Percentiles rank a stretch among this genome's conserved stretches.
These are phyloP conservation scores for Rattus norvegicus DNA, from an alignment of 2,113 vertebrate genomes.

Conservation along the genomic window DNA sequence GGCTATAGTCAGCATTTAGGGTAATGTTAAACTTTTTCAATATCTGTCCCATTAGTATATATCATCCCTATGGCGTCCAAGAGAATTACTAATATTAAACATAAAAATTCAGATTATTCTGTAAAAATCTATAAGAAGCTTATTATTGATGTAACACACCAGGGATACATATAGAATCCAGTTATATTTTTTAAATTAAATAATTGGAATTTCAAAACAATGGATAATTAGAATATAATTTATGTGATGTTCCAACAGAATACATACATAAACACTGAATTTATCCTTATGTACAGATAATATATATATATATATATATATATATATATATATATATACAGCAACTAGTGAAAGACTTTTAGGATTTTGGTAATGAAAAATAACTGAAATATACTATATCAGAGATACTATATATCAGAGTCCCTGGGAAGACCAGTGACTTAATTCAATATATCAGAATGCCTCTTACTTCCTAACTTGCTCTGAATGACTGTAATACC, in stretches of 20 bases:
- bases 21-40: background rate
- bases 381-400: background rate
- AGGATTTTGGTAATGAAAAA: background rate
- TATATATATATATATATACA: background rate
- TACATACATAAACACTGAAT: background rate
- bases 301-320: background rate
- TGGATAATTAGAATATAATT: background rate
- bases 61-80: background rate
- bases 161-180: background rate
- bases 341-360: background rate
- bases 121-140: background rate
- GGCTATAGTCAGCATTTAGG: background rate
- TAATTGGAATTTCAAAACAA: background rate
- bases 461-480: background rate
- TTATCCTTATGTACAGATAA: background rate
- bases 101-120: slow-evolving; percentile 1
- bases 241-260: background rate
- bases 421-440: background rate
- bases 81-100: background rate
- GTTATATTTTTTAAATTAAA: background rate
- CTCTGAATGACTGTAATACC: background rate
- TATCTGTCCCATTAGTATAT: background rate
- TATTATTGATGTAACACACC: background rate
- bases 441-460: background rate
- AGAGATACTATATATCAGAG: background rate